phyloP scores from a whole-genome alignment of 2,113 vertebrate genomes.

The Tichodroma muraria region DNA sequence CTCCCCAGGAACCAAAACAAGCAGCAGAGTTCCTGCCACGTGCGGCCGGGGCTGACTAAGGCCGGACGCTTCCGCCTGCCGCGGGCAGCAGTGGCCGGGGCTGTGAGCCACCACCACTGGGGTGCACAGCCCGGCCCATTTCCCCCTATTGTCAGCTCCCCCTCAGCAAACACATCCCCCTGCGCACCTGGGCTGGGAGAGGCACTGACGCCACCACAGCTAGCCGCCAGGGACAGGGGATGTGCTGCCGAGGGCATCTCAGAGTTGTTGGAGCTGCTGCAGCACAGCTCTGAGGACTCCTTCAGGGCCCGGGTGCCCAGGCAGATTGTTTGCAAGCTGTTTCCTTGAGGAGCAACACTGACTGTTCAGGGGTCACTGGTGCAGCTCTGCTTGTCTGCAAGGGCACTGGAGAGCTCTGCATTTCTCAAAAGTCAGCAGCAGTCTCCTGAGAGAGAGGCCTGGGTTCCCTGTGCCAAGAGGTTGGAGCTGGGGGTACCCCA shows the following conservation, averaged over 20 bases:
- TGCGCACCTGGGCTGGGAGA: slow-evolving; percentile 58
- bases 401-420: neutral
- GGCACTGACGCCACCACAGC: neutral
- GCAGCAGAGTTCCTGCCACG: slow-evolving; percentile 57
- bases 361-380: neutral
- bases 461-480: neutral
- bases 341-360: neutral
- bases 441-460: neutral
- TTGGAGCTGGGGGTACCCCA: neutral
- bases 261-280: accelerated
- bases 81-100: neutral
- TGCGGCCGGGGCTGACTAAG: slow-evolving; percentile 70
- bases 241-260: neutral
- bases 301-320: neutral
- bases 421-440: neutral
- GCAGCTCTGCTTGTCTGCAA: neutral
- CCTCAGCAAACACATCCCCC: slow-evolving; percentile 26
- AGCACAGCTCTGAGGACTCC: neutral
- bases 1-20: slow-evolving; percentile 46
- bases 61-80: slow-evolving; percentile 52
- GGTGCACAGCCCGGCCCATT: slow-evolving; percentile 33
- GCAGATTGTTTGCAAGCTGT: neutral
- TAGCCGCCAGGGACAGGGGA: neutral
- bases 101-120: neutral
- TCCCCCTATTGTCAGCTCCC: slow-evolving; percentile 72